Percentiles rank a stretch among this genome's conserved stretches.
These are phyloP conservation scores for Gila robusta DNA, from an alignment of 2,797 vertebrate genomes.

Conservation along the genomic window DNA sequence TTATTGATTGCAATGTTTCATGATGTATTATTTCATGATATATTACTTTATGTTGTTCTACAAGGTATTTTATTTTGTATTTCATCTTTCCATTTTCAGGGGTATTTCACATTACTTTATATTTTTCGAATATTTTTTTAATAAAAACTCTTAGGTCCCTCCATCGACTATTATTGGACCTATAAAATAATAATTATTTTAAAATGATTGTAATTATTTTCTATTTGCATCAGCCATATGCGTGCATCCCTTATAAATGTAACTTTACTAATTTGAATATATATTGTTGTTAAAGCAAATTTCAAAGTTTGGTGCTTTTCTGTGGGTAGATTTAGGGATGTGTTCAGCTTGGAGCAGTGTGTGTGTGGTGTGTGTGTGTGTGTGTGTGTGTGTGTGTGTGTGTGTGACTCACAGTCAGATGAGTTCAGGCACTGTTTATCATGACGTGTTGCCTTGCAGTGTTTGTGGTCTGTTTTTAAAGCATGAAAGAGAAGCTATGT, in stretches of 20 bases:
- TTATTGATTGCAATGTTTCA: background rate
- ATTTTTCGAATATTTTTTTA: background rate
- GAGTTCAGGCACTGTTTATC: conserved; percentile 30
- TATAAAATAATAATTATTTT: background rate
- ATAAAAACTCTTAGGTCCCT: background rate
- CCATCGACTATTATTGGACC: background rate
- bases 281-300: too few relatives aligned
- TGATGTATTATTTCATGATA: background rate
- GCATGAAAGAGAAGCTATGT: conserved; percentile 20
- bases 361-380: background rate
- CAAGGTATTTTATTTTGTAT: background rate
- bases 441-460: conserved; percentile 15
- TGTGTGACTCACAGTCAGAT: conserved; percentile 26
- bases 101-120: background rate
- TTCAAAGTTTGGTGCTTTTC: background rate
- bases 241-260: background rate
- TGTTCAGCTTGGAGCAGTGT: background rate
- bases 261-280: background rate
- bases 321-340: background rate
- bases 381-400: background rate
- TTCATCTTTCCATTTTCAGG: background rate
- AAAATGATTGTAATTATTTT: background rate
- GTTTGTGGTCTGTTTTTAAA: conserved; percentile 14
- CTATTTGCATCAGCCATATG: background rate
- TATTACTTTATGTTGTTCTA: background rate